phyloP scores from a whole-genome alignment of 2,113 vertebrate species.

The Telmatochromis sp. region DNA sequence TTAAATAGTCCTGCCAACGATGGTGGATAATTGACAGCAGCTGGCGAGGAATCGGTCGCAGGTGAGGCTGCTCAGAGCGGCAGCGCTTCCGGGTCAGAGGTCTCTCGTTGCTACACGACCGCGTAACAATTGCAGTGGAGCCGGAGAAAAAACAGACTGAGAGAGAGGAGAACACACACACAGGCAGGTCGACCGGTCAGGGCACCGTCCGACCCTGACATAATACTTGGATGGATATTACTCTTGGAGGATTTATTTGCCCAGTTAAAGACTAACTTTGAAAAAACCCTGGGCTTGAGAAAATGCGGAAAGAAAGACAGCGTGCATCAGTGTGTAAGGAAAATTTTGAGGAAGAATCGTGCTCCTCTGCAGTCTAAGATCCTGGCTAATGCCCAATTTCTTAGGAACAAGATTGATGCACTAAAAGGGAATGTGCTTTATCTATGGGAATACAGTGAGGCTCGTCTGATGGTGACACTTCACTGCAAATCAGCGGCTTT shows the following conservation, averaged over 20 bases:
- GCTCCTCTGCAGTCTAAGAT: not conserved
- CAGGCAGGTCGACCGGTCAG: not conserved
- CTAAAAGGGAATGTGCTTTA: not conserved
- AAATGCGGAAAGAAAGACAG: not conserved
- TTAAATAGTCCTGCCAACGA: rapidly evolving
- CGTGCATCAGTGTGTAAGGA: rapidly evolving
- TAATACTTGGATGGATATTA: not conserved
- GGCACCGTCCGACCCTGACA: not conserved
- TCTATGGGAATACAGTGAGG: not conserved
- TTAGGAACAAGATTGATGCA: not conserved
- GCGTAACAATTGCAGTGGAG: not conserved
- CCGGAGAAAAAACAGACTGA: not conserved
- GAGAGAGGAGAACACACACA: not conserved
- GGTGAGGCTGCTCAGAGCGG: rapidly evolving
- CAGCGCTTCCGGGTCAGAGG: rapidly evolving
- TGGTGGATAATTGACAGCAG: not conserved
- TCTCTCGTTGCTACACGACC: not conserved
- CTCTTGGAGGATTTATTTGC: not conserved
- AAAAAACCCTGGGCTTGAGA: not conserved
- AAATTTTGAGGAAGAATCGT: rapidly evolving
- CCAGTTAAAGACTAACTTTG: not conserved
- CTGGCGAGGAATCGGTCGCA: not conserved
- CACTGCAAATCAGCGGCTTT: not conserved
- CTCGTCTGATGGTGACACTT: not conserved
- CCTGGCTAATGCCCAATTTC: not conserved